These are phyloP conservation scores for Gnathonemus echidnorhynchus DNA, from an alignment of 2,113 vertebrate genomes.

Conservation along the genomic window DNA sequence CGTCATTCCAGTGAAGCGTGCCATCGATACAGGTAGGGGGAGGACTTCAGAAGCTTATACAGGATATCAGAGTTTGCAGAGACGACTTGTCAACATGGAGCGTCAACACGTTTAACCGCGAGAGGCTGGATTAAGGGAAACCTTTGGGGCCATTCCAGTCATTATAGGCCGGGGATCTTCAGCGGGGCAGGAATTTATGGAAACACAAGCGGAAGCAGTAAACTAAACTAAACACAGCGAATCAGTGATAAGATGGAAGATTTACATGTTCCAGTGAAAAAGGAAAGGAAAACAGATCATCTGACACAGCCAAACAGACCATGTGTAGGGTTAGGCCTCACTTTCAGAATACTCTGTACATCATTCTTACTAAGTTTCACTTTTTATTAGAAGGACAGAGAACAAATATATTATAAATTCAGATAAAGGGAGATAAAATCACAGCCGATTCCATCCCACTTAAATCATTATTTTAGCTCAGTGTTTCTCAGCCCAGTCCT, in stretches of 20 bases:
- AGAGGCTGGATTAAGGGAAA: constrained; percentile 23
- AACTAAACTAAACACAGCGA: constrained; percentile 18
- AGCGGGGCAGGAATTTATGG: constrained; percentile 32
- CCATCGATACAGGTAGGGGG: not conserved
- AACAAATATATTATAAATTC: not conserved
- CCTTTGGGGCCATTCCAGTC: constrained; percentile 43
- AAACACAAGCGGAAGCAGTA: constrained; percentile 5
- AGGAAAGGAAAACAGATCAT: constrained; percentile 3
- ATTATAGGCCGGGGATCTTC: constrained; percentile 15
- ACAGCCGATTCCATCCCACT: not conserved
- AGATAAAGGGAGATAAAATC: not conserved
- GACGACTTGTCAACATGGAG: not conserved
- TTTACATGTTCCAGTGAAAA: not conserved
- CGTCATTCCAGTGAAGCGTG: not conserved
- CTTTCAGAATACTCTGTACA: not conserved
- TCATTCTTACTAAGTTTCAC: not conserved
- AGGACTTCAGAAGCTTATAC: not conserved
- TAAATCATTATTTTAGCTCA: not conserved
- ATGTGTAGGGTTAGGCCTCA: not conserved
- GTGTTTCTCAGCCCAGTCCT: not conserved
- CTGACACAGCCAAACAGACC: not conserved
- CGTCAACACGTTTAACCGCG: not conserved
- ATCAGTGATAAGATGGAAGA: constrained; percentile 27
- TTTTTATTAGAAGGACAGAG: not conserved
- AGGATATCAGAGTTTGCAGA: not conserved